Evolutionary conservation across 2,888 invertebrate species (phyloP), one percentile per base, ranked within the genome.

Genomic region (Luperina nickerlii): DNA sequence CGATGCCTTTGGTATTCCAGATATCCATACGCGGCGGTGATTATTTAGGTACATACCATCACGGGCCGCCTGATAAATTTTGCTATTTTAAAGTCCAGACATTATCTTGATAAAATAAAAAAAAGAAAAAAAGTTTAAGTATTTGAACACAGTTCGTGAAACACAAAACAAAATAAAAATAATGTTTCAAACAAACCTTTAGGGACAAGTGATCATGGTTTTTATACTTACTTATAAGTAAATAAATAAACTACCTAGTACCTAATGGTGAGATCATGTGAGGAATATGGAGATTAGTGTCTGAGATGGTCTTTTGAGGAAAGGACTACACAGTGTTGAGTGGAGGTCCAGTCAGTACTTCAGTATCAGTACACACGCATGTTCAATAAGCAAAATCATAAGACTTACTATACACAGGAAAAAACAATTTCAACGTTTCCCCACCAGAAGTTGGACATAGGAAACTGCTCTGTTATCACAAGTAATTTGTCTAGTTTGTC

Each of bases 401-500:
- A 3, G 6, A 45, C 6, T 11, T 27, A 69, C 4, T 20, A 24
- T 6, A 69, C 5, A 51, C 20, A 32, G n/a, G 8, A 70, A 54
- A 70, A 54, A 54, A 27, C 6, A 6, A 38, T 38, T 38, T 38
- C 6, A 38, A 72, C 9, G 24, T 72, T 57, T 66, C 20, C n/a
- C 20, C 38, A 48, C 3, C 48, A n/a, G 11, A 18, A 15, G 4
- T 13, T 38, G 32, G 11, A 38, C 38, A 27, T 8, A 80, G 68
- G 63, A 79, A 60, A 65, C 79, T 32, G 54, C 38, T 67, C n/a
- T 66, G 76, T 66, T 87, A 69, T 65, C 66, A 76, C 27, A 78
- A 76, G 27, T 42, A 42, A 85, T 86, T 66, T 62, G 63, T 65
- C 48, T 66, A 54, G 69, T 82, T 79, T 76, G 42, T 32, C 51